Conservation (phyloP, 2,888 invertebrate genomes). For the Lordiphosa fenestrarum region DNA sequence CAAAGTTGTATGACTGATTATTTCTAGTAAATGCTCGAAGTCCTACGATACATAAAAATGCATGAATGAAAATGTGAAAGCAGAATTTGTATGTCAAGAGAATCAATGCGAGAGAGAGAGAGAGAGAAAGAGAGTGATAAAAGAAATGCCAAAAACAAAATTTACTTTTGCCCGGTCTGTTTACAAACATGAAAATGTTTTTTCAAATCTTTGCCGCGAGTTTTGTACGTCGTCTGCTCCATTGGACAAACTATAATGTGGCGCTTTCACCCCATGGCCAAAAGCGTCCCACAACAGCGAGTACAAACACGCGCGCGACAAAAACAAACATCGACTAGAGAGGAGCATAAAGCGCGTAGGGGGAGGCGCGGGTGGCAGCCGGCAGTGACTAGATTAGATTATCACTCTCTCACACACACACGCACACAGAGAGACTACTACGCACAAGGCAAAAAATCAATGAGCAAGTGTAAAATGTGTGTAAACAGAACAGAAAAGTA, state of each 20-base stretch:
- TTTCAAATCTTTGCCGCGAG: slow-evolving; percentile 34
- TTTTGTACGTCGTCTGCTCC: slow-evolving; percentile 1
- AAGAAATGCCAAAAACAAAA: slow-evolving; percentile 47
- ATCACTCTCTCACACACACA: slow-evolving; percentile 25
- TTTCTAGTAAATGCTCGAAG: neutral
- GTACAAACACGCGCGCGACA: slow-evolving; percentile 67
- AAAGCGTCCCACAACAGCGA: slow-evolving; percentile 41
- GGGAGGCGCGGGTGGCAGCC: slow-evolving; percentile 35
- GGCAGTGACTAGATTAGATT: slow-evolving; percentile 54
- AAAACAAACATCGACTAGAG: slow-evolving; percentile 59
- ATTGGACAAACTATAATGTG: neutral
- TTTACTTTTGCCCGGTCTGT: slow-evolving; percentile 41
- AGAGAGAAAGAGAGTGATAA: slow-evolving; percentile 18
- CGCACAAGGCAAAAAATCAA: slow-evolving; percentile 60
- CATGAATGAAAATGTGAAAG: slow-evolving; percentile 69
- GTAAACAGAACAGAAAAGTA: slow-evolving; percentile 43
- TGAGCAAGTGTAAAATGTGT: slow-evolving; percentile 55
- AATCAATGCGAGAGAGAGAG: neutral
- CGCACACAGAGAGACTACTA: slow-evolving; percentile 18
- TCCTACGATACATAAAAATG: slow-evolving; percentile 1
- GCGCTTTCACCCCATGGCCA: slow-evolving; percentile 52
- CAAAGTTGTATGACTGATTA: neutral
- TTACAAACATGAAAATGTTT: slow-evolving; percentile 56
- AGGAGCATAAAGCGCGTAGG: neutral
- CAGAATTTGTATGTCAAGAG: slow-evolving; percentile 16